Evolutionary conservation across 2,888 invertebrate species (phyloP), one percentile per base, ranked within the genome.

Genomic region (Phyto melanocephala): DNA sequence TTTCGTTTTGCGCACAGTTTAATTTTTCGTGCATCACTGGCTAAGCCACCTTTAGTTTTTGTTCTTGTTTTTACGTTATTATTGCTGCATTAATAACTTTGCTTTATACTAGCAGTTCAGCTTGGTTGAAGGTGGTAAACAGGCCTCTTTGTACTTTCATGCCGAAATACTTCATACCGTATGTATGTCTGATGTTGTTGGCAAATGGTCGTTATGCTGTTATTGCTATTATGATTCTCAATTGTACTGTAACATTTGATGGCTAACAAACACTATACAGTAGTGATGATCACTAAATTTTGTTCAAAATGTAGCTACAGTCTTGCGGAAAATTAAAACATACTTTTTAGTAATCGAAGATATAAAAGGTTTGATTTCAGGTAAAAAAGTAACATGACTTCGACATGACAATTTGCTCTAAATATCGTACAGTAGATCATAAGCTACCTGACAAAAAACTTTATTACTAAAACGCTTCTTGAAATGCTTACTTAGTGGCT

Each of bases 101-200:
- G 40, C 45, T 65, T 62, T 33, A 71, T 56, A n/a, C 0, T 1
- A 24, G 24, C 40, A 62, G 67, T 80, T 83, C 71, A 63, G 72
- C 56, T 76, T 83, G 33, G 76, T 68, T 80, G 83, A 56, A 68
- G 74, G 68, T 68, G 76, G 33, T n/a, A 20, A n/a, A n/a, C 60
- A 37, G 28, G 71, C 28, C 28, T 45, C 4, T 28, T 28, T 28
- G 28, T 28, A 5, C n/a, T n/a, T n/a, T n/a, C n/a, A 52, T 33
- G 56, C 35, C 35, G 35, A 33, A 33, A 62, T 60, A 47, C 28
- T 20, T 58, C 11, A 33, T 33, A 56, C 56, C 47, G 10, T 24
- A n/a, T 8, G 20, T 35, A 10, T 17, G 1, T 15, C 47, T 37
- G 45, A 37, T 15, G 15, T 68, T 40, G 24, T 28, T 60, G 13